phyloP scores from a whole-genome alignment of 2,888 invertebrate species.

The Campaea margaritaria region DNA sequence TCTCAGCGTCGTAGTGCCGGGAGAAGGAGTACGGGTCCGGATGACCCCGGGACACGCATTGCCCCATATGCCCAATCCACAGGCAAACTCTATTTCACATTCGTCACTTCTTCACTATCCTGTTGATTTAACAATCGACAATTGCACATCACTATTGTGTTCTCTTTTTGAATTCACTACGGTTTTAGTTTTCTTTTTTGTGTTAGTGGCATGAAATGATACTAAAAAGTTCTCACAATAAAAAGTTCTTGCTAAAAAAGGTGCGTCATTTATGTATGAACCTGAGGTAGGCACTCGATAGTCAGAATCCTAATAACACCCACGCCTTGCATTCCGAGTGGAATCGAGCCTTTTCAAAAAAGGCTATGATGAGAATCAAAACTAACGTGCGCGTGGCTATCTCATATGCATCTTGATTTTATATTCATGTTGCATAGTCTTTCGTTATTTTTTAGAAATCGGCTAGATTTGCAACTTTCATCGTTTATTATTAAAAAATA shows the following conservation, averaged over 20 bases:
- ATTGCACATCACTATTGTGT: constrained; percentile 28
- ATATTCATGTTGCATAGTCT: background rate
- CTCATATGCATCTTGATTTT: background rate
- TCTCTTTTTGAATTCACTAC: constrained; percentile 13
- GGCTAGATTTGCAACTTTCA: background rate
- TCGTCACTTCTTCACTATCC: constrained; percentile 27
- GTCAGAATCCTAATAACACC: constrained; percentile 41
- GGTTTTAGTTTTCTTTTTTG: background rate
- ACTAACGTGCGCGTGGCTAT: background rate
- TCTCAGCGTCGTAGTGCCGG: constrained; percentile 79
- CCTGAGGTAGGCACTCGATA: constrained; percentile 20
- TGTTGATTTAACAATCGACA: constrained; percentile 15
- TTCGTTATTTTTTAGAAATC: background rate
- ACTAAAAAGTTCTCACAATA: constrained; percentile 33
- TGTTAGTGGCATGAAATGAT: constrained; percentile 2
- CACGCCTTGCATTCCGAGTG: constrained; percentile 38
- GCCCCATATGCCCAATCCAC: constrained; percentile 87
- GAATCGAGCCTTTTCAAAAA: constrained; percentile 18
- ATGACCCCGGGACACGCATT: constrained; percentile 89
- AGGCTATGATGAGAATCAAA: constrained; percentile 10
- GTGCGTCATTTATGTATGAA: constrained; percentile 21
- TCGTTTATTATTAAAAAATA: no score
- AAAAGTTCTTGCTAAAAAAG: constrained; percentile 34
- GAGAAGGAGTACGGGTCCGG: constrained; percentile 80
- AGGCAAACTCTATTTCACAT: constrained; percentile 43